Evolutionary conservation across 37 sponge, comb jelly and placozoan species (phyloP), one percentile per base, ranked within the genome.

Genomic region (Beroe ovata): DNA sequence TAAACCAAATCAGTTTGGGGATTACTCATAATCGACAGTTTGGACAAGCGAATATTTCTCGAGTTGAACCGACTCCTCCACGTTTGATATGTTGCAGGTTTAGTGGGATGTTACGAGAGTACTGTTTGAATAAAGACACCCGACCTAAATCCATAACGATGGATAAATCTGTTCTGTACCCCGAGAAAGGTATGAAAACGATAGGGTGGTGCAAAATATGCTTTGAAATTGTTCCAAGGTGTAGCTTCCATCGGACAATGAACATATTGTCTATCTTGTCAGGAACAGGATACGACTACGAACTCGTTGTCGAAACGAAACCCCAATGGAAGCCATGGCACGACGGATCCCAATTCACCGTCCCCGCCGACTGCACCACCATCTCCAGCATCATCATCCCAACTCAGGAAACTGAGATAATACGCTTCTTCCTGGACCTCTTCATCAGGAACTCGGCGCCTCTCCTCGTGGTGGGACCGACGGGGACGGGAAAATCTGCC

Each of bases 401-500:
- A 4, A 59, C 60, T n/a, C 60, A 63, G 89, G 89, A 89, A n/a
- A 60, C 62, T 3, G 21, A 60, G 21, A 21, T 60, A 25, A 32
- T 63, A 38, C 47, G 39, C 8, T 89, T 60, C 39, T 89, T 89
- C 89, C 64, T 89, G 16, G 64, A 60, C 63, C 62, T 89, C 60
- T 89, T 63, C 39, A 32, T 89, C 22, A 32, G 11, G 21, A 59
- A 62, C 28, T 60, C 89, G n/a, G 8, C 29, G 11, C 89, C 89
- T 21, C 64, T 89, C n/a, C 62, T 89, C 6, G 28, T 89, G n/a
- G 63, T 89, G 23, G 89, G 89, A 23, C 89, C 89, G 19, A 89
- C 89, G 8, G 89, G 89, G 0, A 89, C 89, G 8, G 89, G 89
- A 14, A 89, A 89, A 21, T 89, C 89, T 8, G 89, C 89, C 19